Conservation (phyloP, 1,140 invertebrate genomes). For the Ceratina japonica region DNA sequence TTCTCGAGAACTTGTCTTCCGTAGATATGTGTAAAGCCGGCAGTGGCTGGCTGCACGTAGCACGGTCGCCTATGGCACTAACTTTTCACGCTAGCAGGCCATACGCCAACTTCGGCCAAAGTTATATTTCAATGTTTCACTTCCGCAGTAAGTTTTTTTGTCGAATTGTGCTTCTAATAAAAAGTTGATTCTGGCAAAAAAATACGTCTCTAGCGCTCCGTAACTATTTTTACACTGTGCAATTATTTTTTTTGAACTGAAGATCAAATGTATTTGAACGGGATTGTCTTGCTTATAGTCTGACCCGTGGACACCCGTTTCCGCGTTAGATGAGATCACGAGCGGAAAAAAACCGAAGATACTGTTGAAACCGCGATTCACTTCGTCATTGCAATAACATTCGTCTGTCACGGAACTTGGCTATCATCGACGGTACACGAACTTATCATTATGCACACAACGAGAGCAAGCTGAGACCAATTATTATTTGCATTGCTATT, state of each 20-base stretch:
- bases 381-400: slow-evolving; percentile 9
- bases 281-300: neutral
- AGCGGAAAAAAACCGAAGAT: slow-evolving; percentile 4
- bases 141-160: neutral
- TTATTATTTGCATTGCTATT: neutral
- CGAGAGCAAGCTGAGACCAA: neutral
- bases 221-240: neutral
- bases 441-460: slow-evolving; percentile 14
- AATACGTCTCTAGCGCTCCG: neutral
- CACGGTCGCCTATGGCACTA: too few species aligned
- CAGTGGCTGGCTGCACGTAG: too few species aligned
- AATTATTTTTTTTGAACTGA: neutral
- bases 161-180: neutral
- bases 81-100: neutral
- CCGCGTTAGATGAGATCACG: neutral
- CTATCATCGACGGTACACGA: slow-evolving; percentile 12
- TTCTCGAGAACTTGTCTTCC: too few species aligned
- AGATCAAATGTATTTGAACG: neutral
- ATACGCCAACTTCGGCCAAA: neutral
- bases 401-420: neutral
- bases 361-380: slow-evolving; percentile 11
- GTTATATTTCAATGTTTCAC: neutral
- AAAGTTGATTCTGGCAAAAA: too few species aligned
- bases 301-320: neutral
- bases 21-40: too few species aligned